Evolutionary conservation across 1,140 invertebrate genomes (phyloP).

Genomic region (Drosophila carrolli): DNA sequence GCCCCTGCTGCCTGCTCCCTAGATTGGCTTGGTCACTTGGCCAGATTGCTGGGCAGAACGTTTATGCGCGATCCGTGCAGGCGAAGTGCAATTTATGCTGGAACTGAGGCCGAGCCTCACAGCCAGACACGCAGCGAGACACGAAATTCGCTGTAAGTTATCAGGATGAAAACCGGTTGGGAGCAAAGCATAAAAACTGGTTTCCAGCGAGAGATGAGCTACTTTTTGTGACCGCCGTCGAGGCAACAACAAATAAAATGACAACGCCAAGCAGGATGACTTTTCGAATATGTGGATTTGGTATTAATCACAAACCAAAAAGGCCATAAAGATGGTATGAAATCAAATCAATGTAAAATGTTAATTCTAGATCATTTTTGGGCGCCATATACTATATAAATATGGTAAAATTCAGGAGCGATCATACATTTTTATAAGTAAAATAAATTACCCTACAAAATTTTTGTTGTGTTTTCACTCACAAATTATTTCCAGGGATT

Average conservation of each 20-base stretch:
- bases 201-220: slow-evolving; percentile 58
- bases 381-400: not conserved
- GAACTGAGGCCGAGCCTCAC: slow-evolving; percentile 31
- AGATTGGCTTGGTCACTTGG: slow-evolving; percentile 20
- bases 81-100: slow-evolving; percentile 62
- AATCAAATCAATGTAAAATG: not conserved
- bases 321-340: slow-evolving; percentile 17
- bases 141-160: slow-evolving; percentile 56
- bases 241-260: slow-evolving; percentile 42
- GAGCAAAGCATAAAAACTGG: slow-evolving; percentile 60
- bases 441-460: too few relatives aligned
- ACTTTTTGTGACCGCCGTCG: slow-evolving; percentile 45
- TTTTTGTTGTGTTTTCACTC: too few relatives aligned
- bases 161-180: slow-evolving; percentile 61
- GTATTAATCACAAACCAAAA: slow-evolving; percentile 14
- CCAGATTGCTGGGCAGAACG: slow-evolving; percentile 8
- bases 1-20: slow-evolving; percentile 24
- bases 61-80: slow-evolving; percentile 41
- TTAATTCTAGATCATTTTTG: not conserved
- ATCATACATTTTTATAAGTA: not conserved
- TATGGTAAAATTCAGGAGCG: not conserved
- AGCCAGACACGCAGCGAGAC: slow-evolving; percentile 47
- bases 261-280: slow-evolving; percentile 48
- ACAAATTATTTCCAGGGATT: too few relatives aligned
- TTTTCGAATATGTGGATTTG: slow-evolving; percentile 47